Evolutionary conservation across 2,797 vertebrate genomes (phyloP).

Genomic region (Rhinatrema bivittatum): DNA sequence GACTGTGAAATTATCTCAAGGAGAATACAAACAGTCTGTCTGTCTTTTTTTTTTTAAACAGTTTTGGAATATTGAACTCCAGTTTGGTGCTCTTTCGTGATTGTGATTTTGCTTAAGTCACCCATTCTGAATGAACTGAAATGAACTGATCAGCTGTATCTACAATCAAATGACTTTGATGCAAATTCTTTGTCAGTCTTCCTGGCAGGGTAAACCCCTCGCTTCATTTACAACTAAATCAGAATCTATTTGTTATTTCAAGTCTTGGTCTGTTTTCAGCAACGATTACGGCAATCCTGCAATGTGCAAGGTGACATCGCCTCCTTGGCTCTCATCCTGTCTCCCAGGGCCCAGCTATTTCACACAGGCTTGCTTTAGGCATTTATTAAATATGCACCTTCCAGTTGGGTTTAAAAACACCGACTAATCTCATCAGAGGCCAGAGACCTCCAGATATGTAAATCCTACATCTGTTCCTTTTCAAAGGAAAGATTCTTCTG

Average conservation of each 20-base stretch:
- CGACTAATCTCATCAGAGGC: slow-evolving; percentile 97
- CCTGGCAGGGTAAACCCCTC: too few relatives aligned
- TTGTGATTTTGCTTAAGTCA: too few relatives aligned
- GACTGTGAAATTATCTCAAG: too few relatives aligned
- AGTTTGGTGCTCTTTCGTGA: too few relatives aligned
- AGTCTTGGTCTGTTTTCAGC: slow-evolving; percentile 71
- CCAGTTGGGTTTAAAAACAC: slow-evolving; percentile 78
- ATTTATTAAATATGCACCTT: slow-evolving; percentile 99
- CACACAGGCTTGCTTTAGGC: slow-evolving; percentile 80
- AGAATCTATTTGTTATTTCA: slow-evolving; percentile 46
- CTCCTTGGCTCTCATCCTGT: slow-evolving; percentile 74
- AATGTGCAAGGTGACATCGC: slow-evolving; percentile 60
- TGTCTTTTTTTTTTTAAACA: too few relatives aligned
- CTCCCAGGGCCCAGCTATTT: slow-evolving; percentile 66
- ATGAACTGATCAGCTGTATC: not conserved
- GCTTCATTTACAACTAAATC: slow-evolving; percentile 8
- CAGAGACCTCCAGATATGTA: slow-evolving; percentile 97
- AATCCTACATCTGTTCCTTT: slow-evolving; percentile 99
- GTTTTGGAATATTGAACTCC: too few relatives aligned
- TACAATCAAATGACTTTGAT: slow-evolving; percentile 18
- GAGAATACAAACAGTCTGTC: not conserved
- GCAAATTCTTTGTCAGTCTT: slow-evolving; percentile 2
- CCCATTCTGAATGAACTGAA: not conserved
- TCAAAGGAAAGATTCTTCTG: slow-evolving; percentile 92
- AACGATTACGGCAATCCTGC: slow-evolving; percentile 54